phyloP scores from a whole-genome alignment of 1,140 invertebrate species.

The Gryon sp. region DNA sequence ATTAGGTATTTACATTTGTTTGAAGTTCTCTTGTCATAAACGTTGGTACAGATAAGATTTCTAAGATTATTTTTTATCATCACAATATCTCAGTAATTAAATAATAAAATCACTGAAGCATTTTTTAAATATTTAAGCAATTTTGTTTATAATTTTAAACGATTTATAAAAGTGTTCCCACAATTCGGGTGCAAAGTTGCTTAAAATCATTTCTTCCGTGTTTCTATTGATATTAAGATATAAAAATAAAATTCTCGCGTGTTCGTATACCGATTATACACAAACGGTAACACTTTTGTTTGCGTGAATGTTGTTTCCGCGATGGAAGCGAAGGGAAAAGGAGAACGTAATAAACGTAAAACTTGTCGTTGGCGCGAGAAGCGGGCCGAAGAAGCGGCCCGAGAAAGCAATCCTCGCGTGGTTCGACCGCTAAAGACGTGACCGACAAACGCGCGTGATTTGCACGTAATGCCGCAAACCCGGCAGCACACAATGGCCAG shows the following conservation, averaged over 20 bases:
- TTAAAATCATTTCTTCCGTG: too few species aligned
- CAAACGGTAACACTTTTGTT: slow-evolving; percentile 49
- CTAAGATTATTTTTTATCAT: too few species aligned
- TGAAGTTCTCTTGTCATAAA: too few species aligned
- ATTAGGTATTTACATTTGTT: too few species aligned
- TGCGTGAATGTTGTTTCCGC: slow-evolving; percentile 21
- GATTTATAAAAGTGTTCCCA: too few species aligned
- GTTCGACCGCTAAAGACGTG: slow-evolving; percentile 49
- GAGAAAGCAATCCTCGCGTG: slow-evolving; percentile 57
- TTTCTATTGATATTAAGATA: not conserved
- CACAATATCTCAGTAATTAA: too few species aligned
- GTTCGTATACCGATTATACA: slow-evolving; percentile 23
- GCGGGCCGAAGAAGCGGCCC: slow-evolving; percentile 48
- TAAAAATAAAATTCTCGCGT: slow-evolving; percentile 4
- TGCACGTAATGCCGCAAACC: slow-evolving; percentile 40
- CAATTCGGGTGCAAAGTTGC: too few species aligned
- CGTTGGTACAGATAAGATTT: too few species aligned
- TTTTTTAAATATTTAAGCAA: too few species aligned
- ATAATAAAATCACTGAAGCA: too few species aligned
- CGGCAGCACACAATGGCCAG: slow-evolving; percentile 13
- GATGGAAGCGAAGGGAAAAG: slow-evolving; percentile 32
- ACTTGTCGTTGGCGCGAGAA: slow-evolving; percentile 56
- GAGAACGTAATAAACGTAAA: slow-evolving; percentile 49
- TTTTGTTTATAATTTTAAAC: too few species aligned
- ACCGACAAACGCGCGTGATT: slow-evolving; percentile 55